A percentile compares a stretch with the other conserved stretches of the same genome.
phyloP scores from a whole-genome alignment of 1,140 invertebrate genomes.

The Globodera rostochiensis region DNA sequence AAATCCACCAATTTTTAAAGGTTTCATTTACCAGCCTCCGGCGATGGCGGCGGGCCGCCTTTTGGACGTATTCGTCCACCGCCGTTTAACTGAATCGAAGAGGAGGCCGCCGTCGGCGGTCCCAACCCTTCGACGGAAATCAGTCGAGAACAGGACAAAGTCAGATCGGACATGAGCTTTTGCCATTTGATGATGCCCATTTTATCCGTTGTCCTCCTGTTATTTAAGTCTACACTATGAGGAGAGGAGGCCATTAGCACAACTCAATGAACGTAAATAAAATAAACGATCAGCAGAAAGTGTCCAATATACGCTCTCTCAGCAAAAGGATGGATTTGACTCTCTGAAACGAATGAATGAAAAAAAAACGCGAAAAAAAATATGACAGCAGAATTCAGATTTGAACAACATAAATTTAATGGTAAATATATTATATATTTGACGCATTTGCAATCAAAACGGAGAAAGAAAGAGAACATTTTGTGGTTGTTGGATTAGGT shows the following conservation, averaged over 20 bases:
- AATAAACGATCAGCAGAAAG: neutral
- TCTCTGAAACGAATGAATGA: neutral
- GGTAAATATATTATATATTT: neutral
- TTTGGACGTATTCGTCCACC: neutral
- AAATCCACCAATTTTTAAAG: too few species aligned
- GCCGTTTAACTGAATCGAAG: neutral
- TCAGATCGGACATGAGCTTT: neutral
- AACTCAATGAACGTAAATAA: neutral
- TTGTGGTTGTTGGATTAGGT: conserved; percentile 5
- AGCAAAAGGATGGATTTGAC: too few species aligned
- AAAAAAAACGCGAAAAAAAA: neutral
- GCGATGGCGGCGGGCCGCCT: too few species aligned
- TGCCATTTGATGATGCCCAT: neutral
- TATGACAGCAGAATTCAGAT: neutral
- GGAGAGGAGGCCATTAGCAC: neutral
- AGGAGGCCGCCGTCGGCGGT: too few species aligned
- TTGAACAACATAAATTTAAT: conserved; percentile 3
- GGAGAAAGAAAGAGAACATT: neutral
- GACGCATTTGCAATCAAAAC: neutral
- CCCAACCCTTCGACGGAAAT: neutral
- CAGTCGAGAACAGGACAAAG: neutral
- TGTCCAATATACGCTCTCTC: too few species aligned
- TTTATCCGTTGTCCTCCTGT: neutral
- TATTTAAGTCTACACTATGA: neutral
- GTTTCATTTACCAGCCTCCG: too few species aligned